Conservation (phyloP, 1,140 invertebrate genomes). For the Diuraphis noxia region DNA sequence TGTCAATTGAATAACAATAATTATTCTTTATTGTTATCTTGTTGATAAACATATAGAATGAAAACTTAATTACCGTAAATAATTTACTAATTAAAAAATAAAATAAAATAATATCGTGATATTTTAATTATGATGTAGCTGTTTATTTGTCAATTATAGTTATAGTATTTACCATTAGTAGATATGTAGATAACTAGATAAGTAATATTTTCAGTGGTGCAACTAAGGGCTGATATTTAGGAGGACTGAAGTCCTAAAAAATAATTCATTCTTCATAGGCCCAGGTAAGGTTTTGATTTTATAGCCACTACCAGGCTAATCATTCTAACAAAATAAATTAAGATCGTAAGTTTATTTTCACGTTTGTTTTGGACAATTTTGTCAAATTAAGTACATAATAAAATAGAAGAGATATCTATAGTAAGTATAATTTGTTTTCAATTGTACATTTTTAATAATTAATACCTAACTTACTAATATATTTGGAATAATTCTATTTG, state of each 20-base stretch:
- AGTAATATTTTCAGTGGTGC: constrained; percentile 36
- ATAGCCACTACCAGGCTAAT: constrained; percentile 26
- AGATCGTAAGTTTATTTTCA: background rate
- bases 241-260: constrained; percentile 22
- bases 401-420: background rate
- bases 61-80: background rate
- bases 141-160: constrained; percentile 33
- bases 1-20: constrained; percentile 23
- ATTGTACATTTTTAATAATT: background rate
- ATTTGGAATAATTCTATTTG: background rate
- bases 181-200: constrained; percentile 36
- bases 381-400: background rate
- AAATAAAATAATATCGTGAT: background rate
- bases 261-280: constrained; percentile 24
- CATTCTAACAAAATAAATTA: background rate
- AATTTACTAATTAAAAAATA: background rate
- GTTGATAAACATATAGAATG: constrained; percentile 26
- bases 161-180: constrained; percentile 25
- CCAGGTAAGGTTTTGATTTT: constrained; percentile 34
- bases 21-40: constrained; percentile 31
- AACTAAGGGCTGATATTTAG: constrained; percentile 17
- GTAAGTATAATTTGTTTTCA: background rate
- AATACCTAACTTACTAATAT: background rate
- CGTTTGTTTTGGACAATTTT: background rate
- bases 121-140: constrained; percentile 37